A percentile compares a stretch with the other conserved stretches of the same genome.
phyloP scores from a whole-genome alignment of 1,140 invertebrate genomes.

The Drosophila nigrodunni region DNA sequence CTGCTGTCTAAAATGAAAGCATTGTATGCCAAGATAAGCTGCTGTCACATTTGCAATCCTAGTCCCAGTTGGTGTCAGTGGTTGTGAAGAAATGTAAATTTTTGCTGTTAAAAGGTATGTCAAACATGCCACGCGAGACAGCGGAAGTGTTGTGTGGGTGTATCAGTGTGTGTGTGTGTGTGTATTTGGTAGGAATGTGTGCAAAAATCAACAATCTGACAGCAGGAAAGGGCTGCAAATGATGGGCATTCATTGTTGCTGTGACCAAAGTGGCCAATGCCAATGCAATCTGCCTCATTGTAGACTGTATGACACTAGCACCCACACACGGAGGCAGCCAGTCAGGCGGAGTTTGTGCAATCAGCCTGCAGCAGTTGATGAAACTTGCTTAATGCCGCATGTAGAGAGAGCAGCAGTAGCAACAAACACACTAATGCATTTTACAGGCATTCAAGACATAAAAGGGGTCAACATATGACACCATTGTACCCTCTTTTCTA shows the following conservation, averaged over 20 bases:
- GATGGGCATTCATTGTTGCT: constrained; percentile 42
- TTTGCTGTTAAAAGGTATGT: constrained; percentile 9
- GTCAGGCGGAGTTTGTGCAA: constrained; percentile 32
- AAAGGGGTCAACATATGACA: not conserved
- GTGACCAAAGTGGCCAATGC: constrained; percentile 29
- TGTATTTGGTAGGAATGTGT: constrained; percentile 1
- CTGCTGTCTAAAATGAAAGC: not conserved
- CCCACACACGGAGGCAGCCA: constrained; percentile 7
- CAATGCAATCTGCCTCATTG: constrained; percentile 38
- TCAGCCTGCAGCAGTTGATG: constrained; percentile 58
- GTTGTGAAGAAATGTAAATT: constrained; percentile 68
- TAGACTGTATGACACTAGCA: too few species aligned
- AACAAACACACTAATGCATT: constrained; percentile 48
- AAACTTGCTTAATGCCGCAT: constrained; percentile 61
- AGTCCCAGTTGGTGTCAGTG: constrained; percentile 30
- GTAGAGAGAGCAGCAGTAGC: constrained; percentile 61
- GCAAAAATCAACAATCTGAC: constrained; percentile 54
- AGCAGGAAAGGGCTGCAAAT: constrained; percentile 33
- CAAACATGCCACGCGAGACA: constrained; percentile 20
- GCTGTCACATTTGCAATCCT: constrained; percentile 2
- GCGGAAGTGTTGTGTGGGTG: not conserved
- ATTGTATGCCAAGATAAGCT: constrained; percentile 6
- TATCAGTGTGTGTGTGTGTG: too few species aligned
- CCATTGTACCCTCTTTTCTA: not conserved
- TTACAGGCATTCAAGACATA: constrained; percentile 52